Percentiles rank a stretch among this genome's conserved stretches.
Evolutionary conservation across 2,113 vertebrate species (phyloP).

Genomic region (Cariama cristata): DNA sequence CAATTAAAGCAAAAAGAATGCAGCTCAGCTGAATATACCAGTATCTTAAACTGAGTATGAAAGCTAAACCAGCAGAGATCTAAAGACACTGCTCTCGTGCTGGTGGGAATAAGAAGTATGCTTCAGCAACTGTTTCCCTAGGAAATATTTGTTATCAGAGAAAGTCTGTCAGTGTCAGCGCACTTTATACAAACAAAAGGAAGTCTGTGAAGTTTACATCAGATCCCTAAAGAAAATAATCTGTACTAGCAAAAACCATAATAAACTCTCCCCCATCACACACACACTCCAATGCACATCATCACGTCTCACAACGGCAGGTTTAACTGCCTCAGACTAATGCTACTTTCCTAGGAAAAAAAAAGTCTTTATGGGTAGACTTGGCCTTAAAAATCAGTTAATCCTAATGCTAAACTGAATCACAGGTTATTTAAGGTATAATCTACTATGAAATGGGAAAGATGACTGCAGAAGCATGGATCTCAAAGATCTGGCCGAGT

Average conservation of each 20-base stretch:
- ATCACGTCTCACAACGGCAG: fast-evolving
- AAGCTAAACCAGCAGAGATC: background rate
- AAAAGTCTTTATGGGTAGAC: background rate
- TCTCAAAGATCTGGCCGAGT: fast-evolving
- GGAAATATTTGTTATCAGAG: constrained; percentile 11
- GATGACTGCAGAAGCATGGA: background rate
- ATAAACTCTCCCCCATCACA: background rate
- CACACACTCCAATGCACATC: background rate
- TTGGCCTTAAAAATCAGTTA: constrained; percentile 5
- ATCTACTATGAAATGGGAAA: background rate
- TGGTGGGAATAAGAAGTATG: background rate
- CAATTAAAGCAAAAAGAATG: background rate
- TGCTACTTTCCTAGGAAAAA: background rate
- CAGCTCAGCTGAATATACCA: background rate
- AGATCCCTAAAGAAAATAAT: constrained; percentile 39
- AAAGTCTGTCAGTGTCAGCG: background rate
- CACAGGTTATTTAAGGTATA: background rate
- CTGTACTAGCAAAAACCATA: background rate
- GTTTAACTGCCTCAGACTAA: background rate
- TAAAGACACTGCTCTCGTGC: background rate
- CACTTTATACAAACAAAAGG: constrained; percentile 26
- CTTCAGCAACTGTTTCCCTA: background rate
- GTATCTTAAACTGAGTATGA: background rate
- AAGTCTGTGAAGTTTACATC: constrained; percentile 10
- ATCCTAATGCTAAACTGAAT: background rate